Base-by-base conservation (phyloP, 2,888 invertebrate genomes). In the Cylloceria caligata region DNA sequence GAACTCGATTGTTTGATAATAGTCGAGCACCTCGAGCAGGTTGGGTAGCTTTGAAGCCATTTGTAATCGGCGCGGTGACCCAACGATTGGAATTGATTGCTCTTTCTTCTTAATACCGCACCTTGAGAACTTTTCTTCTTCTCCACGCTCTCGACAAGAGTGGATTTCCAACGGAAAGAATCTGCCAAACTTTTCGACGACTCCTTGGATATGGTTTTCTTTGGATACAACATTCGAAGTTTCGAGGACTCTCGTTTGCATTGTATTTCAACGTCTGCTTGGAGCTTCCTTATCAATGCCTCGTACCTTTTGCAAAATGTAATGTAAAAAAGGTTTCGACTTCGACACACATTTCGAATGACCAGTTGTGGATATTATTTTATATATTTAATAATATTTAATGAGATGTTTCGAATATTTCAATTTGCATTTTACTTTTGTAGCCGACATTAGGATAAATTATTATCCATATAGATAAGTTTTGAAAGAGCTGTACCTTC, bases 201-300 rank as follows among this genome's bases (percentile, higher is more conserved):
- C 39, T 84, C 80, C 42, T 69, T 83, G 24, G 84, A 84, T 39
- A 76, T 60, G 3, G 78, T 62, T 73, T 49, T 78, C 60, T 82
- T 85, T 36, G 83, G 80, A 77, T 84, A 80, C 11, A 84, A 71
- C 76, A 82, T 83, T 80, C 84, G 80, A n/a, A 82, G 45, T 52
- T 82, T 84, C 30, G 80, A 74, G n/a, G 84, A 73, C 34, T 85
- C 84, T 3, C 82, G 83, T 52, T 81, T 75, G 49, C 81, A 75
- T 34, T 83, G 80, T 71, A 80, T 81, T 68, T 86, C 86, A 1
- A 88, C 75, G 39, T 88, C 84, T 0, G 84, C 82, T 45, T 88
- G 88, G 4, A 89, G 83, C 57, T 89, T 86, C 3, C 73, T 85
- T n/a, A 90, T 83, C 7, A 89, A 34, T 45, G 80, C 71, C 21